Conservation (phyloP, 2,113 vertebrate genomes). For the Pantherophis guttatus region DNA sequence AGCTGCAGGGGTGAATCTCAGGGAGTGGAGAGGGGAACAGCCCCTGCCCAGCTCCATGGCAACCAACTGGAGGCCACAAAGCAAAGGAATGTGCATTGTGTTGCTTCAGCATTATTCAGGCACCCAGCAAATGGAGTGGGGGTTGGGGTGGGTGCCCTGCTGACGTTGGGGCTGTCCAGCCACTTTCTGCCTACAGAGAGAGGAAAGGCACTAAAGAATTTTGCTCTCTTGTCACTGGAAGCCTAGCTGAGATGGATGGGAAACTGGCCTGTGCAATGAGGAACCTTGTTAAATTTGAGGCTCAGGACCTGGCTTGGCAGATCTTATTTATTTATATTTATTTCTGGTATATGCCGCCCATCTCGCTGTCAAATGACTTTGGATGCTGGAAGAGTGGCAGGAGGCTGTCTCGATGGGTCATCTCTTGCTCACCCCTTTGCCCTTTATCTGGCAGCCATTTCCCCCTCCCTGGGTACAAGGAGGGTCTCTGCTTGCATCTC, state of each 20-base stretch:
- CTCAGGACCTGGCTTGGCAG: not conserved
- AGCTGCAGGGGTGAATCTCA: not conserved
- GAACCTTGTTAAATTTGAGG: not conserved
- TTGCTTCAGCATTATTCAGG: constrained; percentile 56
- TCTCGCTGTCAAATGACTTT: not conserved
- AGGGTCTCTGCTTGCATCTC: not conserved
- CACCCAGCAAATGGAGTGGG: not conserved
- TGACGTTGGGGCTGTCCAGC: not conserved
- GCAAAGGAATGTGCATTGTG: constrained; percentile 64
- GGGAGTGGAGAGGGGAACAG: constrained; percentile 4
- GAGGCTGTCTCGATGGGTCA: not conserved
- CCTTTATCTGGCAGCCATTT: not conserved
- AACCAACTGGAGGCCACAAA: constrained; percentile 56
- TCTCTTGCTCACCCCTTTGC: not conserved
- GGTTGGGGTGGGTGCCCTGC: constrained; percentile 18
- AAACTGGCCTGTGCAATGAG: not conserved
- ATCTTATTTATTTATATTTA: not conserved
- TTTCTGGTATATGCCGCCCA: not conserved
- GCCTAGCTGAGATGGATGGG: too few relatives aligned
- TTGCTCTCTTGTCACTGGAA: not conserved
- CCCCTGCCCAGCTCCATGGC: constrained; percentile 63
- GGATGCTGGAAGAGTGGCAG: not conserved
- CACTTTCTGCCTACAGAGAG: fast-evolving
- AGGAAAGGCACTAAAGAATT: not conserved
- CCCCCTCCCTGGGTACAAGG: not conserved